Percentiles rank a stretch among this genome's conserved stretches.
Evolutionary conservation across 2,113 vertebrate genomes (phyloP).

Genomic region (Echinops telfairi): DNA sequence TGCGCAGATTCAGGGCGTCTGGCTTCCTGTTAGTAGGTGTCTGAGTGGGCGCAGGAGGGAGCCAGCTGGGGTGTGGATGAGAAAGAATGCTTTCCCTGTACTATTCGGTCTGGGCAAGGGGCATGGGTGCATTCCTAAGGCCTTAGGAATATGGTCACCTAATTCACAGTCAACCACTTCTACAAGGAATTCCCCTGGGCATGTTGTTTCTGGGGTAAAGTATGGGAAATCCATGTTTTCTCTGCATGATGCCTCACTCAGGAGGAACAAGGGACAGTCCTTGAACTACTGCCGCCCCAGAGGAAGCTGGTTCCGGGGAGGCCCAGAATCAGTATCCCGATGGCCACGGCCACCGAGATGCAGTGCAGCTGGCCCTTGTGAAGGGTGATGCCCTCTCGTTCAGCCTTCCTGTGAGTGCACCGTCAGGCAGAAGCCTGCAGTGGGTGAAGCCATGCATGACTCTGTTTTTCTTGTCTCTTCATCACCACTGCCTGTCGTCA

Average conservation of each 20-base stretch:
- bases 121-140: too few relatives aligned
- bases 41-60: too few relatives aligned
- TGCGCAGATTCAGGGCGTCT: background rate
- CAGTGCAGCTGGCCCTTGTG: background rate
- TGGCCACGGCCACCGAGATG: constrained; percentile 27
- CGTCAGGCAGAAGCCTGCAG: background rate
- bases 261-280: background rate
- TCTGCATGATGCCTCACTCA: background rate
- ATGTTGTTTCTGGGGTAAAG: background rate
- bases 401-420: background rate
- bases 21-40: too few relatives aligned
- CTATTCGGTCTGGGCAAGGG: too few relatives aligned
- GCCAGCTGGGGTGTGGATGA: background rate
- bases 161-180: too few relatives aligned
- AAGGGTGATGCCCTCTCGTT: background rate
- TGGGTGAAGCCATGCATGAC: background rate
- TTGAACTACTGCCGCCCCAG: background rate
- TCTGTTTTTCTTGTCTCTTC: background rate
- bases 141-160: too few relatives aligned
- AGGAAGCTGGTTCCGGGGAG: background rate
- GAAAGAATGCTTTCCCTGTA: background rate
- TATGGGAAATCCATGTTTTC: background rate
- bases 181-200: background rate
- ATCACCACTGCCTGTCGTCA: background rate
- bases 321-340: constrained; percentile 66